Evolutionary conservation across 2,113 vertebrate genomes (phyloP), one percentile per base, ranked within the genome.

Genomic region (Poeciliopsis prolifica): DNA sequence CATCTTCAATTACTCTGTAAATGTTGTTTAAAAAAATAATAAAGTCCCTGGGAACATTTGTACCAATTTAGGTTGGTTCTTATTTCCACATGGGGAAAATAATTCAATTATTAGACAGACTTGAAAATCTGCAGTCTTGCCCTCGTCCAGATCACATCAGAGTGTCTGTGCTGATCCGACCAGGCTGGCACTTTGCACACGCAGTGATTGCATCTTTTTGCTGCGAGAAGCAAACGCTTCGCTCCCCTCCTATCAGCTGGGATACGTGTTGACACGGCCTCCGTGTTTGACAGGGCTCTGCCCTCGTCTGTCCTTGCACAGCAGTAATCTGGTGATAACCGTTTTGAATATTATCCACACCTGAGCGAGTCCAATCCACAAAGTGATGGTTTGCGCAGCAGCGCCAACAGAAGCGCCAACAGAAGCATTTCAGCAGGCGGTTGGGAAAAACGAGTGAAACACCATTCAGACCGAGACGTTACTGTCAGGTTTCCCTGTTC

Each of bases 71-170:
- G 13, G 3, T 42, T 15, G 3, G 13, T 15, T 42, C 40, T 42
- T 42, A 14, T 42, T 13, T 42, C 40, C 40, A 4, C 40, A 13
- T 42, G 40, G 29, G 3, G 29, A 29, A 29, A 29, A 35, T 35
- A 35, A 9, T 35, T 35, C 1, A 35, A 9, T 35, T 35, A 35
- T 35, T 31, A 79, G 70, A 80, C 68, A 1, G 62, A 65, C 62
- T 78, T 84, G 71, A 79, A 82, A 90, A 65, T 86, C 30, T 67
- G 75, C 76, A 84, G 82, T 85, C 72, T 75, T 67, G 62, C 24
- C 51, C 81, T 83, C 62, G 66, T 76, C 48, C 80, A 58, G 17
- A 35, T 30, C 17, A 24, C 30, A 40, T 13, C 24, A 67, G 37
- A 2, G 22, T 48, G 44, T 58, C 17, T 5, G 51, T 5, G 17